Base-by-base conservation (phyloP, 1,140 invertebrate species). In the Arion vulgaris region DNA sequence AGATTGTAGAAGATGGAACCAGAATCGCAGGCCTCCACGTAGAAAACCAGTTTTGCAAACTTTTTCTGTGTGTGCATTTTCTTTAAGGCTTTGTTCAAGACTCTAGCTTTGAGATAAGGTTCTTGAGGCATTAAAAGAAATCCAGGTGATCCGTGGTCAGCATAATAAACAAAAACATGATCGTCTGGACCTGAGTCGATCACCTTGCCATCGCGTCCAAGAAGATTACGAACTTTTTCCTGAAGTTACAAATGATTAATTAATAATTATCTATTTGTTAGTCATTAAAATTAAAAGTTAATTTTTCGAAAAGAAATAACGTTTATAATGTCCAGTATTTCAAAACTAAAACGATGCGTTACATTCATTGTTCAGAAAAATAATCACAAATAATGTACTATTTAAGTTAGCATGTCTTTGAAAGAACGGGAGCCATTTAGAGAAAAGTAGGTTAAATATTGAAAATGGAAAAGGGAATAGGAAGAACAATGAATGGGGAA, bases 21-120 rank as follows among this genome's bases (percentile, higher is more conserved):
- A 66, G 94, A n/a, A 94, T 95, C 94, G 90, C 95, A 95, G 15
- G 95, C 94, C 90, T 95, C 95, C 75, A 95, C 88, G 89, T 95
- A 95, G 80, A 95, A 91, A 9, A 95, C 92, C 88, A 95, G 87
- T 93, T 93, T 91, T 72, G 81, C 89, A 89, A 90, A 95, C 81
- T 90, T 90, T 38, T 93, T 92, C 15, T 92, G 86, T 26, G 88
- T 69, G 82, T 93, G 85, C 94, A 95, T 94, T 68, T 89, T 86
- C 57, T 91, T 88, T 9, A 95, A 83, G 11, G 93, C 91, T 32
- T 92, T 86, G 38, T 89, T 93, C 28, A 94, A 85, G 34, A 92
- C 85, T 57, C 86, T 86, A 11, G 92, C 91, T 83, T 93, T 89
- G 1, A 94, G 87, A 91, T 94, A 81, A 1, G 69, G 69, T 13